Conservation (phyloP, 1,140 invertebrate species). For the Pseudomyrmex pallidus region DNA sequence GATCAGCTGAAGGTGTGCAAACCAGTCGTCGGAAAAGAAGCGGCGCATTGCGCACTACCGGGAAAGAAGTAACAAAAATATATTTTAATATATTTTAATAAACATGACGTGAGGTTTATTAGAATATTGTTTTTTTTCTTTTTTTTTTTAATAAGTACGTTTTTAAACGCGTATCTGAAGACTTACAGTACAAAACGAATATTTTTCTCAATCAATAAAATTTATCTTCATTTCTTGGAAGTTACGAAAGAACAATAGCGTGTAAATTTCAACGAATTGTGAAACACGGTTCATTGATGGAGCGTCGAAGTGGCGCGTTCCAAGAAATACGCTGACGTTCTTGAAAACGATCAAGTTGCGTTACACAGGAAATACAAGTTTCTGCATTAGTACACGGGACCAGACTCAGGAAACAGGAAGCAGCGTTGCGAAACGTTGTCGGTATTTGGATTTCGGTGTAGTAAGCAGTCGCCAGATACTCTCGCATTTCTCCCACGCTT, state of each 20-base stretch:
- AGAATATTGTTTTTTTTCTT: background rate
- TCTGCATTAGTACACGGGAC: conserved; percentile 75
- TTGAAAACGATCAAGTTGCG: conserved; percentile 77
- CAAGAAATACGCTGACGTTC: conserved; percentile 76
- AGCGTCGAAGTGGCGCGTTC: conserved; percentile 61
- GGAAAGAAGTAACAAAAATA: background rate
- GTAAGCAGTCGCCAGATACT: conserved; percentile 70
- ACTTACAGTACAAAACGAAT: background rate
- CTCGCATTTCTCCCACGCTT: conserved; percentile 37
- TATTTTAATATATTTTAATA: conserved; percentile 10
- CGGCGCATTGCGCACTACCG: background rate
- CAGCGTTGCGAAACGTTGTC: conserved; percentile 80
- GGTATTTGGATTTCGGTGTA: conserved; percentile 75
- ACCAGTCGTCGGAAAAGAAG: conserved; percentile 11
- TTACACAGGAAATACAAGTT: conserved; percentile 79
- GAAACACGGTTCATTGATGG: conserved; percentile 46
- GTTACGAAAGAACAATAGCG: conserved; percentile 15
- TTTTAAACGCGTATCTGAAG: background rate
- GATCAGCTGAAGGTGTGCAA: background rate
- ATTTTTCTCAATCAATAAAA: background rate
- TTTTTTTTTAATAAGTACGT: too few relatives aligned
- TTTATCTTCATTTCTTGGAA: conserved; percentile 23
- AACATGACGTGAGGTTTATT: background rate
- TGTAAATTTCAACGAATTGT: conserved; percentile 28
- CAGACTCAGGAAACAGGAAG: conserved; percentile 81